Evolutionary conservation across 1,140 invertebrate species (phyloP).

Genomic region (Drosophila kikkawai): DNA sequence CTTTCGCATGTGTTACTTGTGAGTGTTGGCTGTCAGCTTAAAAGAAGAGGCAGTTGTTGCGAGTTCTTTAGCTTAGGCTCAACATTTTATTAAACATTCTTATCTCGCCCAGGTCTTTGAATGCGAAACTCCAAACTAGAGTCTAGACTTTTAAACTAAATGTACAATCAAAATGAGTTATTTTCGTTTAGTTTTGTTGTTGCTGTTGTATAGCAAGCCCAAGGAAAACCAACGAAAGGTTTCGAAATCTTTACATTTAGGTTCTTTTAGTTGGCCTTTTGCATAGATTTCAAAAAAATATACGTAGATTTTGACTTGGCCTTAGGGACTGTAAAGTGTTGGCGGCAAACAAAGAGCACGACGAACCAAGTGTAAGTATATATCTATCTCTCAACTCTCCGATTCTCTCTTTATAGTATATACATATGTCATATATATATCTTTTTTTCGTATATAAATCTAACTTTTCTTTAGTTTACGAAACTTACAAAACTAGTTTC

Average conservation of each 20-base stretch:
- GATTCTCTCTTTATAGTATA: constrained; percentile 3
- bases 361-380: constrained; percentile 14
- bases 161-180: constrained; percentile 39
- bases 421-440: constrained; percentile 10
- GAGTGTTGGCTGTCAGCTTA: constrained; percentile 33
- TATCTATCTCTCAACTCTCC: not conserved
- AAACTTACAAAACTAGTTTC: constrained; percentile 35
- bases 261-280: not conserved
- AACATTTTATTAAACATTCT: constrained; percentile 10
- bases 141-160: constrained; percentile 44
- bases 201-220: constrained; percentile 1
- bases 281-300: not conserved
- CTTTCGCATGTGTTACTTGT: constrained; percentile 33
- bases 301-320: not conserved
- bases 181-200: constrained; percentile 4
- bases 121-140: constrained; percentile 18
- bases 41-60: constrained; percentile 15
- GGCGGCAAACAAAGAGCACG: constrained; percentile 13
- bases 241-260: not conserved
- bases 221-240: not conserved
- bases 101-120: not conserved
- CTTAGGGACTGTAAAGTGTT: constrained; percentile 21
- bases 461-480: constrained; percentile 46
- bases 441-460: constrained; percentile 30
- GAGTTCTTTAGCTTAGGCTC: constrained; percentile 1